These are phyloP conservation scores for Xanthia togata DNA, from an alignment of 2,888 invertebrate species.

Conservation along the genomic window DNA sequence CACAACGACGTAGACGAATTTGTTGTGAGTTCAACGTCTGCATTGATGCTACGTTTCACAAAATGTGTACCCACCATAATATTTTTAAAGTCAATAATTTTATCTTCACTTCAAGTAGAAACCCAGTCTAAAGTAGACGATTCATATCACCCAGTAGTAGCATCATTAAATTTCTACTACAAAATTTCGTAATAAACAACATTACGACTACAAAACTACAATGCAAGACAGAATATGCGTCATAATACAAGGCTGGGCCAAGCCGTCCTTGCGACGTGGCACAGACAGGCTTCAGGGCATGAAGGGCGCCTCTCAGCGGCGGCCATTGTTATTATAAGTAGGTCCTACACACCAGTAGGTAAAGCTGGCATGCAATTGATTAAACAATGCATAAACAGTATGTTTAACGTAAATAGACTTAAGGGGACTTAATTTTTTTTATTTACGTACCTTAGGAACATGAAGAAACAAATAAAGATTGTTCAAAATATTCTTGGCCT, in stretches of 20 bases:
- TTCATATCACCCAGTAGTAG: background rate
- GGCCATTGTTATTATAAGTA: slow-evolving; percentile 52
- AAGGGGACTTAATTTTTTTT: no score
- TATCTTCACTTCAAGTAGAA: background rate
- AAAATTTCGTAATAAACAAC: slow-evolving; percentile 14
- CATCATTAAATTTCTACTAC: background rate
- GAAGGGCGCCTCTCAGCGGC: slow-evolving; percentile 42
- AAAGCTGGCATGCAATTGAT: slow-evolving; percentile 35
- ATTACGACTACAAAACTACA: slow-evolving; percentile 13
- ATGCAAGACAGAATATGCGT: slow-evolving; percentile 12
- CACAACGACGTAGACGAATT: no score
- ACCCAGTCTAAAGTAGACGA: background rate
- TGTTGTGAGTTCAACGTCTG: no score
- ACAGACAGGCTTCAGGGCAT: slow-evolving; percentile 55
- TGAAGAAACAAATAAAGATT: background rate
- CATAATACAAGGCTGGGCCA: slow-evolving; percentile 25
- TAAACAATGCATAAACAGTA: background rate
- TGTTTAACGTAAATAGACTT: no score
- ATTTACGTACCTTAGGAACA: no score
- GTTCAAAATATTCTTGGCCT: background rate
- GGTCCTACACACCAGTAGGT: slow-evolving; percentile 28
- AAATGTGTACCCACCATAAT: background rate
- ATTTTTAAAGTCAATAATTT: background rate
- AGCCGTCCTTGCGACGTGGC: slow-evolving; percentile 36
- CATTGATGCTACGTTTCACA: no score